Conservation (phyloP, 2,797 vertebrate genomes). For the Leptodactylus fallax region DNA sequence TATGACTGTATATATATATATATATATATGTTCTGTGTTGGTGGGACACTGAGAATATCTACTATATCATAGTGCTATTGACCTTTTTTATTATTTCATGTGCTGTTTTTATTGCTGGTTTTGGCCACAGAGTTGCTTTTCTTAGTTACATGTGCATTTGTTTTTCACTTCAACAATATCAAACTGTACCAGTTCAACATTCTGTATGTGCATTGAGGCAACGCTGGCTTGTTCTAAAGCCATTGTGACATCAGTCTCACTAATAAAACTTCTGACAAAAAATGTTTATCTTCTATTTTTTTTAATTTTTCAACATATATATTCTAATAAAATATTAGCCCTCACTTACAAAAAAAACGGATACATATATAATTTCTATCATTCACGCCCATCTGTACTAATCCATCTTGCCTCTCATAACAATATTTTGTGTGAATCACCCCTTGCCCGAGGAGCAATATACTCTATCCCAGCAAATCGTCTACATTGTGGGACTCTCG, state of each 20-base stretch:
- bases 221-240: conserved; percentile 59
- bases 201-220: conserved; percentile 35
- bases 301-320: no score
- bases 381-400: no score
- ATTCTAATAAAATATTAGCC: no score
- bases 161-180: conserved; percentile 47
- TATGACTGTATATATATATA: background rate
- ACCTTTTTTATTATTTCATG: conserved; percentile 5
- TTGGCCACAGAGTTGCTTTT: background rate
- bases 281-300: background rate
- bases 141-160: conserved; percentile 24
- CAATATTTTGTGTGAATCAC: no score
- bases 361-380: no score
- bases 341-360: no score
- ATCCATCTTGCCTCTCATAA: no score
- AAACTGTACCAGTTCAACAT: conserved; percentile 61
- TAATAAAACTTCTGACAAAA: conserved; percentile 26
- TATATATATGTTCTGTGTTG: no score
- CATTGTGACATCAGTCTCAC: conserved; percentile 33
- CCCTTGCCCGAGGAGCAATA: no score
- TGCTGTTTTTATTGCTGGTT: conserved; percentile 19
- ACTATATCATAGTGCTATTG: conserved; percentile 1
- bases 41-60: background rate
- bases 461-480: no score
- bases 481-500: no score